Evolutionary conservation across 2,888 invertebrate species (phyloP).

Genomic region (Tortricodes alternella): DNA sequence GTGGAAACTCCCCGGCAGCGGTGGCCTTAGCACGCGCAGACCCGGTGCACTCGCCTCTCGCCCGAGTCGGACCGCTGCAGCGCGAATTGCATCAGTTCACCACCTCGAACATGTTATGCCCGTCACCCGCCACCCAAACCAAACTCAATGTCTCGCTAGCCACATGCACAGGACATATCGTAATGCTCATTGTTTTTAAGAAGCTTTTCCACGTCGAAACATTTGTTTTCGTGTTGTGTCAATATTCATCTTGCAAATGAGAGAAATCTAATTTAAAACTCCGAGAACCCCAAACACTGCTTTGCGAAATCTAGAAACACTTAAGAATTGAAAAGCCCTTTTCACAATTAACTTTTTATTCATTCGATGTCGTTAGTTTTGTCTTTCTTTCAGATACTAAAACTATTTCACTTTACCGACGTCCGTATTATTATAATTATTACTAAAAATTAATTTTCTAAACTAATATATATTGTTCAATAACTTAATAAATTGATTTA

Average conservation of each 20-base stretch:
- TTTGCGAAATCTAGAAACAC: constrained; percentile 21
- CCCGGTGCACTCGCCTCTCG: constrained; percentile 48
- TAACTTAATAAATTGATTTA: too few species aligned
- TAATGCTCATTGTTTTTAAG: not conserved
- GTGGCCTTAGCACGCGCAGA: constrained; percentile 53
- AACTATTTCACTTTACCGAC: too few species aligned
- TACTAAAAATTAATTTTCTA: too few species aligned
- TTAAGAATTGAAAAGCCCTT: not conserved
- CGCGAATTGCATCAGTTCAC: constrained; percentile 43
- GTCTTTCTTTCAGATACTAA: too few species aligned
- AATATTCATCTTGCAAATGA: too few species aligned
- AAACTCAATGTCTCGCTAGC: not conserved
- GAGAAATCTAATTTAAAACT: too few species aligned
- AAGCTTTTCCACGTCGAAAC: too few species aligned
- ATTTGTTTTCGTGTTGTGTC: too few species aligned
- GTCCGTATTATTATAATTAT: too few species aligned
- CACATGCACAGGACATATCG: not conserved
- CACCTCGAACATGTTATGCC: not conserved
- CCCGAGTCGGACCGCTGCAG: constrained; percentile 37
- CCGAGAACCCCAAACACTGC: constrained; percentile 16
- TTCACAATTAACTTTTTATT: constrained; percentile 2
- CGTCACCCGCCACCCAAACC: constrained; percentile 5
- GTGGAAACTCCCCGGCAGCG: constrained; percentile 59
- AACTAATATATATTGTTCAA: too few species aligned
- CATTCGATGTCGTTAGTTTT: not conserved